Conservation (phyloP, 2,113 vertebrate genomes). For the Stegastes partitus region DNA sequence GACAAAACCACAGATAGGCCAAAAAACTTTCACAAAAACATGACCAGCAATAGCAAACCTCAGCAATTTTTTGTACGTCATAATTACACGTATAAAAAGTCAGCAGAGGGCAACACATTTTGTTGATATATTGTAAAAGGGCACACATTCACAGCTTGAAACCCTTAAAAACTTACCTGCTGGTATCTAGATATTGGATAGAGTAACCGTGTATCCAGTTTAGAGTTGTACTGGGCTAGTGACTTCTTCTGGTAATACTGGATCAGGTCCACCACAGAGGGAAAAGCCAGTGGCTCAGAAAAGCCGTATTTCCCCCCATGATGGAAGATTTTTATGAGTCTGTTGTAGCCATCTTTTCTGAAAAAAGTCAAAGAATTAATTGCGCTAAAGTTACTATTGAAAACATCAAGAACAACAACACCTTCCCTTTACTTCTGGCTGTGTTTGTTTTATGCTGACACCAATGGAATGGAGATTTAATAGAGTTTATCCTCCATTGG, state of each 20-base stretch:
- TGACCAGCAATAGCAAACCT: not conserved
- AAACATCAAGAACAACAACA: not conserved
- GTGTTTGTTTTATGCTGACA: not conserved
- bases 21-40: not conserved
- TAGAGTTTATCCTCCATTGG: too few species aligned
- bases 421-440: not conserved
- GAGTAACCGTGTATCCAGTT: conserved; percentile 93
- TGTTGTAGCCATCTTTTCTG: conserved; percentile 98
- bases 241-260: conserved; percentile 95
- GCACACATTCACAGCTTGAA: not conserved
- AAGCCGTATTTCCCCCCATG: conserved; percentile 95
- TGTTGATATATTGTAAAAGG: not conserved
- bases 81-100: not conserved
- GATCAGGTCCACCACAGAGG: conserved; percentile 95
- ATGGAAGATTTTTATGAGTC: conserved; percentile 97
- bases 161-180: conserved; percentile 84
- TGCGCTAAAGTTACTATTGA: not conserved
- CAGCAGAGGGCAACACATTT: not conserved
- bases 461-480: not conserved
- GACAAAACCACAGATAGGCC: not conserved
- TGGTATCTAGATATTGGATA: conserved; percentile 96
- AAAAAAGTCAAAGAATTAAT: conserved; percentile 60
- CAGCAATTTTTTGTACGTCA: not conserved
- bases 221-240: conserved; percentile 96
- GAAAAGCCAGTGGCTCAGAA: conserved; percentile 95